phyloP scores from a whole-genome alignment of 2,888 invertebrate species.

The Drosophila mimetica region DNA sequence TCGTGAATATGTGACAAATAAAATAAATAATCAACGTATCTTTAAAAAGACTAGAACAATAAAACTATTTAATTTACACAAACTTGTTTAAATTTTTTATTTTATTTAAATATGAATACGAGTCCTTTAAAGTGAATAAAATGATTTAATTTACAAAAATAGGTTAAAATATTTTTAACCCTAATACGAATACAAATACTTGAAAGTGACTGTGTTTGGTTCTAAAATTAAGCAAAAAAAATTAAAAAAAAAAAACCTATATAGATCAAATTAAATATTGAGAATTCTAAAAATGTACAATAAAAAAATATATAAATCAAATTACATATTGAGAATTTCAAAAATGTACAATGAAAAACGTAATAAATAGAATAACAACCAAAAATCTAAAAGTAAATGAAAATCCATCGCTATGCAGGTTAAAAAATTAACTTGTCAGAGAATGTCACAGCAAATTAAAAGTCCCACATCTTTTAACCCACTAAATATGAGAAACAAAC shows the following conservation, averaged over 20 bases:
- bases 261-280: too few species aligned
- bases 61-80: not conserved
- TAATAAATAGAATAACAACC: too few species aligned
- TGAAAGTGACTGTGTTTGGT: not conserved
- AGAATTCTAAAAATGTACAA: too few species aligned
- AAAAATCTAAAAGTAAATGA: too few species aligned
- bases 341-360: too few species aligned
- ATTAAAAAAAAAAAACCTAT: too few species aligned
- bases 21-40: not conserved
- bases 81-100: not conserved
- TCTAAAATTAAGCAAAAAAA: too few species aligned
- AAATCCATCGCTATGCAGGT: too few species aligned
- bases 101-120: not conserved
- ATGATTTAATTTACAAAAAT: too few species aligned
- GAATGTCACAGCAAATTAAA: conserved; percentile 17
- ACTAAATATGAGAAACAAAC: not conserved
- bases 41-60: not conserved
- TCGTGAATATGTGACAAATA: not conserved
- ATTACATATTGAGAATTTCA: too few species aligned
- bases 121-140: not conserved
- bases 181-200: not conserved
- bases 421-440: not conserved
- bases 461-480: not conserved
- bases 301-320: too few species aligned
- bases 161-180: too few species aligned